These are phyloP conservation scores for Eretmochelys imbricata DNA, from an alignment of 2,113 vertebrate genomes.

Conservation along the genomic window DNA sequence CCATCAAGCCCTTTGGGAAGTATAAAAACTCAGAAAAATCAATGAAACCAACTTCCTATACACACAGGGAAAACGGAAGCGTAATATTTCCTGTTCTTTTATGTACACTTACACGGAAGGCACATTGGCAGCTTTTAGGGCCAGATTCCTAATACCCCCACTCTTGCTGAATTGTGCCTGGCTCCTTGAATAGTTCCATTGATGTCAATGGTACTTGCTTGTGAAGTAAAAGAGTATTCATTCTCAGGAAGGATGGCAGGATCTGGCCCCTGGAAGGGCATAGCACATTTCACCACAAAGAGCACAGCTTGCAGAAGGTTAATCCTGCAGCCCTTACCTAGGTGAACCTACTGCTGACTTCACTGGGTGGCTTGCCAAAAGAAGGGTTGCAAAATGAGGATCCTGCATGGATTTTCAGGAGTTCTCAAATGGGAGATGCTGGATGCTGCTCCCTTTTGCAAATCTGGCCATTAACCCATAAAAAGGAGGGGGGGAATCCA, in stretches of 20 bases:
- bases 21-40: neutral
- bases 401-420: neutral
- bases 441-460: neutral
- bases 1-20: neutral
- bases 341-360: neutral
- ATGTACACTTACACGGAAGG: neutral
- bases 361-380: neutral
- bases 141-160: neutral
- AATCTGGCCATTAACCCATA: neutral
- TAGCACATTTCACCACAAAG: neutral
- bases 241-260: neutral
- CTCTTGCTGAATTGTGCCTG: neutral
- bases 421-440: neutral
- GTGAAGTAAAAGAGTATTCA: neutral
- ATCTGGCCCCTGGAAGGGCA: neutral
- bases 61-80: neutral
- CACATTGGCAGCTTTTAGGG: neutral
- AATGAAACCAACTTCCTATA: neutral
- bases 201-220: neutral
- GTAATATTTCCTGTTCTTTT: neutral
- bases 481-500: neutral
- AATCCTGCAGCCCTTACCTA: neutral
- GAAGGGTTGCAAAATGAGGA: neutral
- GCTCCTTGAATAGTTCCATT: neutral
- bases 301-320: neutral